These are phyloP conservation scores for Chlorops oryzae DNA, from an alignment of 1,140 invertebrate species.

Conservation along the genomic window DNA sequence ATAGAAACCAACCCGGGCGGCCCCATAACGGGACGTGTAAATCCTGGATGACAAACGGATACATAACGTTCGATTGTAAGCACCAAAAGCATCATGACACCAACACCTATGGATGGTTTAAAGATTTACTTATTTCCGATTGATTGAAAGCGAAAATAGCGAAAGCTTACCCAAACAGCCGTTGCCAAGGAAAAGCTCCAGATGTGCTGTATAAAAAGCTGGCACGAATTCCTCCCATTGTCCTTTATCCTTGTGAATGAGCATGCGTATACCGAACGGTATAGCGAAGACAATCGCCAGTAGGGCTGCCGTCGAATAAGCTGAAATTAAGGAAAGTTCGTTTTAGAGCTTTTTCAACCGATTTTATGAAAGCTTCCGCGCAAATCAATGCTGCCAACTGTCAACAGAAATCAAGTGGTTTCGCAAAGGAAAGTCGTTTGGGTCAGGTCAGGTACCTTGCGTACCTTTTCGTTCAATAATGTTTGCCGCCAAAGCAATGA, in stretches of 20 bases:
- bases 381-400: too few relatives aligned
- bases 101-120: constrained; percentile 55
- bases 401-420: too few relatives aligned
- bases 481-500: too few relatives aligned
- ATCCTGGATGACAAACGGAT: constrained; percentile 71
- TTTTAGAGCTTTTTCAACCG: not conserved
- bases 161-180: constrained; percentile 58
- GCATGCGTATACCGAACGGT: constrained; percentile 62
- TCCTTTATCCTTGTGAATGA: constrained; percentile 60
- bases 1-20: constrained; percentile 49
- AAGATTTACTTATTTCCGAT: too few relatives aligned
- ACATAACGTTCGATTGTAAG: constrained; percentile 74
- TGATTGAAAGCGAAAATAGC: not conserved
- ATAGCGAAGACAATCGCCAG: constrained; percentile 66
- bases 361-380: not conserved
- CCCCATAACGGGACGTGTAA: constrained; percentile 55
- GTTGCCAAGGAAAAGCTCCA: constrained; percentile 69
- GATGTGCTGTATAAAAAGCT: constrained; percentile 66
- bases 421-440: too few relatives aligned
- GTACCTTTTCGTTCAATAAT: too few relatives aligned
- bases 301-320: constrained; percentile 64
- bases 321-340: constrained; percentile 45
- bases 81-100: constrained; percentile 72
- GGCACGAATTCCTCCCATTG: constrained; percentile 58
- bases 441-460: too few relatives aligned